These are phyloP conservation scores for human (Homo sapiens) DNA, from an alignment of 2,113 vertebrate genomes.

Conservation along the genomic window DNA sequence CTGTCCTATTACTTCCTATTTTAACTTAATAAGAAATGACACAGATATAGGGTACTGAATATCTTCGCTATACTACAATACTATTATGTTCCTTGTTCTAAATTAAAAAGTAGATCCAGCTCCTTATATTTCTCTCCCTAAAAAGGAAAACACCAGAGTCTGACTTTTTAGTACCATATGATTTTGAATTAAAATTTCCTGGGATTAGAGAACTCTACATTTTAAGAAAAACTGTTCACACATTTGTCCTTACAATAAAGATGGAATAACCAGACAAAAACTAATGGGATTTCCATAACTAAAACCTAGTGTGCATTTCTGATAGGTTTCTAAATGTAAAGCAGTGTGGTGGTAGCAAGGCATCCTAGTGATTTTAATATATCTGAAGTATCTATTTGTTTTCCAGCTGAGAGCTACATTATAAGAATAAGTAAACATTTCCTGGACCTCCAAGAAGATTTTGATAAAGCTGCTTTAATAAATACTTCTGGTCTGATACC, in stretches of 20 bases:
- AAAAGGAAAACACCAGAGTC: conserved; percentile 3
- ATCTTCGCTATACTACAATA: background rate
- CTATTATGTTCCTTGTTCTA: background rate
- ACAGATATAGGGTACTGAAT: background rate
- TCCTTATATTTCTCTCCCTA: background rate
- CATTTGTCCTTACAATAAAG: background rate
- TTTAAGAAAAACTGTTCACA: background rate
- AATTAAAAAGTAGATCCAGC: background rate
- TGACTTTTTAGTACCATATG: background rate
- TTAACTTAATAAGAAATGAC: conserved; percentile 24
- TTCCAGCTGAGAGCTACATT: conserved; percentile 81
- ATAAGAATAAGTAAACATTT: conserved; percentile 78
- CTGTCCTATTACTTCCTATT: background rate
- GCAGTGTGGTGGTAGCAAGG: background rate
- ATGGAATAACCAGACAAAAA: background rate
- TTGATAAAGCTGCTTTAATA: conserved; percentile 66
- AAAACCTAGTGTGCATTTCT: background rate
- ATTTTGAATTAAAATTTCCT: conserved; percentile 14
- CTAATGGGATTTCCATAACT: background rate
- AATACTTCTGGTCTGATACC: conserved; percentile 72
- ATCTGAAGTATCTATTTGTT: conserved; percentile 30
- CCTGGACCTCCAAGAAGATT: conserved; percentile 67
- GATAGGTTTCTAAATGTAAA: background rate
- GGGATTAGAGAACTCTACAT: background rate
- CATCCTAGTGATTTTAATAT: background rate